Evolutionary conservation across 2,113 vertebrate genomes (phyloP).

Genomic region (Oreochromis tanganicae): DNA sequence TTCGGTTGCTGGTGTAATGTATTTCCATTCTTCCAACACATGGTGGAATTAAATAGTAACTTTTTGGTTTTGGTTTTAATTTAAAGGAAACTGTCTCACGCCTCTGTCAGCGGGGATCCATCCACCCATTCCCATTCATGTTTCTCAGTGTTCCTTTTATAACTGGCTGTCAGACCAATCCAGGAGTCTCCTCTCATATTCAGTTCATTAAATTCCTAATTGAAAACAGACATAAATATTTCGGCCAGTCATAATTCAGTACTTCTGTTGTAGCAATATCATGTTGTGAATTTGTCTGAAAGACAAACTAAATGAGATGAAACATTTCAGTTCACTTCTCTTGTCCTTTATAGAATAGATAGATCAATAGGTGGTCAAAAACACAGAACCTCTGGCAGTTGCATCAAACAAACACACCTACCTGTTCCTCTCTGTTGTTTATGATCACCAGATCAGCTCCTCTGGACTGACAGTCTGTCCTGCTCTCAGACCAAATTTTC

Average conservation of each 20-base stretch:
- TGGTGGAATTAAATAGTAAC: neutral
- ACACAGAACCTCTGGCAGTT: neutral
- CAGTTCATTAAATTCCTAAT: neutral
- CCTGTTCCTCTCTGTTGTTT: neutral
- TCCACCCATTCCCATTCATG: neutral
- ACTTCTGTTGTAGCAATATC: neutral
- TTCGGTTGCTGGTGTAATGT: neutral
- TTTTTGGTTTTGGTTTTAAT: neutral
- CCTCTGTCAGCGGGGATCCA: neutral
- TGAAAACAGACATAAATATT: neutral
- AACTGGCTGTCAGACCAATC: neutral
- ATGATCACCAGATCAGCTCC: constrained; percentile 4
- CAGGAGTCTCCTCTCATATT: neutral
- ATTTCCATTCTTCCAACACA: neutral
- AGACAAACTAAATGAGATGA: neutral
- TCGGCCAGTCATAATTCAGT: neutral
- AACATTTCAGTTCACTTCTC: neutral
- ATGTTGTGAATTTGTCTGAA: neutral
- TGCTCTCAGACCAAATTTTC: neutral
- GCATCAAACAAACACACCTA: neutral
- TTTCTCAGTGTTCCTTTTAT: neutral
- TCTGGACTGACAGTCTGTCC: neutral
- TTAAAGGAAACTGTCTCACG: neutral
- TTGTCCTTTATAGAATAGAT: neutral
- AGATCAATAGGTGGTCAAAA: neutral